Evolutionary conservation across 2,113 vertebrate species (phyloP).

Genomic region (Anolis sagrei): DNA sequence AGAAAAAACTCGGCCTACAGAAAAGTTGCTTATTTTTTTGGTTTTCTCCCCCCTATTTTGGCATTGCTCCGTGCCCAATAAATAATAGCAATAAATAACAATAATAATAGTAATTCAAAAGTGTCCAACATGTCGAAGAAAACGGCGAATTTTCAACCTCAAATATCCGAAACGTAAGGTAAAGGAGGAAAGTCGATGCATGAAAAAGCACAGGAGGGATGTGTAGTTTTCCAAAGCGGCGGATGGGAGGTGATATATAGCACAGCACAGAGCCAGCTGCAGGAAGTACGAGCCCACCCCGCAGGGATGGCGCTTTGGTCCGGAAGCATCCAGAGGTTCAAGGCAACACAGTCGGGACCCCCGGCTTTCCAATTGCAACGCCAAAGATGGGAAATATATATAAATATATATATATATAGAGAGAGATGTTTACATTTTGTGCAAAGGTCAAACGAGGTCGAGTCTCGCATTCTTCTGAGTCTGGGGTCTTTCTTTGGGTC

Average conservation of each 20-base stretch:
- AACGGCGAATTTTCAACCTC: too few species aligned
- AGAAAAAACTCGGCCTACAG: constrained; percentile 23
- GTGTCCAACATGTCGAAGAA: too few species aligned
- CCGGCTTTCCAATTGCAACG: too few species aligned
- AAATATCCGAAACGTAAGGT: constrained; percentile 15
- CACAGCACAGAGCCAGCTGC: neutral
- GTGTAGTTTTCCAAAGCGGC: constrained; percentile 24
- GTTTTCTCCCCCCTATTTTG: too few species aligned
- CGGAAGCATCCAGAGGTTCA: neutral
- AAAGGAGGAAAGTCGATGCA: constrained; percentile 32
- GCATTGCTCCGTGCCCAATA: too few species aligned
- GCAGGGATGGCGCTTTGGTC: neutral
- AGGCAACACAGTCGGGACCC: neutral
- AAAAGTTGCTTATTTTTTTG: too few species aligned
- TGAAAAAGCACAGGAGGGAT: constrained; percentile 14
- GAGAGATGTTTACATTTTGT: accelerated
- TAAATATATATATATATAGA: too few species aligned
- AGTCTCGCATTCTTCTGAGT: accelerated
- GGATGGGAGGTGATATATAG: constrained; percentile 14
- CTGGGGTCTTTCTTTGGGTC: accelerated
- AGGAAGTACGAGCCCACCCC: neutral
- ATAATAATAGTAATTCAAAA: too few species aligned
- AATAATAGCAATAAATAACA: too few species aligned
- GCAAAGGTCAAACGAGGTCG: neutral
- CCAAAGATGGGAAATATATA: too few species aligned